phyloP scores from a whole-genome alignment of 2,113 vertebrate genomes.

The Vimba vimba region DNA sequence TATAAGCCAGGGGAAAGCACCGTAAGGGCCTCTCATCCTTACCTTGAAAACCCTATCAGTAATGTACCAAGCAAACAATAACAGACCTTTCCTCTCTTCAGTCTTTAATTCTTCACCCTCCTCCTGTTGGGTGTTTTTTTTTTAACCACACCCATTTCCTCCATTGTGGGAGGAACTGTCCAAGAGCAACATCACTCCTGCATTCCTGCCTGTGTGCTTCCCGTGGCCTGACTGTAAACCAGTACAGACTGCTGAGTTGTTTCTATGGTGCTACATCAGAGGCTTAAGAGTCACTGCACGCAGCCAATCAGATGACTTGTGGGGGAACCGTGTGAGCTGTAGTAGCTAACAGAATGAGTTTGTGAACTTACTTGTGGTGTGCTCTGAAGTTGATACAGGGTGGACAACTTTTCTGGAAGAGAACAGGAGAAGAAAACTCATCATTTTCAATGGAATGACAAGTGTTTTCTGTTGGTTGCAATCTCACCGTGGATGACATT shows the following conservation, averaged over 20 bases:
- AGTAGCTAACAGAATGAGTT: conserved; percentile 21
- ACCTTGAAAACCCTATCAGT: conserved; percentile 22
- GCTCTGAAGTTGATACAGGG: neutral
- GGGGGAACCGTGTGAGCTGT: conserved; percentile 47
- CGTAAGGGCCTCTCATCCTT: neutral
- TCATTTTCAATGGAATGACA: conserved; percentile 14
- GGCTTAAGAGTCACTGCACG: conserved; percentile 15
- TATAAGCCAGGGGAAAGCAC: neutral
- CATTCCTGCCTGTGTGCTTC: conserved; percentile 56
- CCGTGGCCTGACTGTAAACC: conserved; percentile 45
- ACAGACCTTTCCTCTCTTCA: neutral
- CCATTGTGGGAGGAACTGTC: conserved; percentile 56
- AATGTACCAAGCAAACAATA: conserved; percentile 14
- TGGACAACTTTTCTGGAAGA: neutral
- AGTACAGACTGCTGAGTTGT: conserved; percentile 46
- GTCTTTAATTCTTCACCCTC: conserved; percentile 38
- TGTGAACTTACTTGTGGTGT: conserved; percentile 27
- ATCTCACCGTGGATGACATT: neutral
- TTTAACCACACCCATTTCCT: conserved; percentile 60
- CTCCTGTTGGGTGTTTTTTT: conserved; percentile 54
- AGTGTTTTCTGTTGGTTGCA: neutral
- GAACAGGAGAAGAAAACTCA: conserved; percentile 1
- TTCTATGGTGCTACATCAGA: conserved; percentile 46
- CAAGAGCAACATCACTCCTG: conserved; percentile 45
- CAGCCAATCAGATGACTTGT: conserved; percentile 54